Evolutionary conservation across 2,888 invertebrate genomes (phyloP), one percentile per base, ranked within the genome.

Genomic region (Globia sparganii): DNA sequence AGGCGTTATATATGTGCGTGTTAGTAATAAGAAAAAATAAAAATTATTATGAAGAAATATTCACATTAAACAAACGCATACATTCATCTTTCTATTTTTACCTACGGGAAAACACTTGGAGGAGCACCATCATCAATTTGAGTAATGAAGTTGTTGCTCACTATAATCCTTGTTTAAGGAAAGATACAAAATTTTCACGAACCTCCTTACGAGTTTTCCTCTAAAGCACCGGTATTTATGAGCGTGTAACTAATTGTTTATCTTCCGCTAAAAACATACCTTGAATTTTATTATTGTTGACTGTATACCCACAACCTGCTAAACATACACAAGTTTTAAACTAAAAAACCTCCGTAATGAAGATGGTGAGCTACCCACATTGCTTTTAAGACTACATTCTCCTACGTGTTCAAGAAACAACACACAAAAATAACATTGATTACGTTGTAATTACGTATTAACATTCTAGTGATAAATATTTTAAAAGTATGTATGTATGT

Each of bases 321-420:
- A 15, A 58, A 37, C 34, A 21, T 15, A n/a, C 9, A 11, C 9
- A 28, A 82, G 15, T 56, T 56, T 21, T 4, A 28, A 34, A 31
- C 43, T 31, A 40, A 40, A 64, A 78, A 81, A 40, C 21, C 37
- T n/a, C 9, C 25, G 9, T 61, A 18, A 61, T 34, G 11, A 40
- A 59, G 64, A 68, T 53, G 43, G 31, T 58, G 37, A 71, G 46
- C 37, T 21, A 66, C 46, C 31, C 13, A 53, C 40, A 74, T 83
- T 70, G 58, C 59, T 81, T 59, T 81, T 59, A 37, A 69, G 59
- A 37, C 49, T 58, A 61, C 56, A 64, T 76, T 67, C 49, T 3
- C 31, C 28, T 46, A 65, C 56, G 78, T 53, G 31, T 58, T 61
- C 40, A 72, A 73, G 72, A 56, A 74, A 62, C 61, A 71, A 71